Conservation (phyloP, 2,113 vertebrate species). For the Dendrocopos noguchii region DNA sequence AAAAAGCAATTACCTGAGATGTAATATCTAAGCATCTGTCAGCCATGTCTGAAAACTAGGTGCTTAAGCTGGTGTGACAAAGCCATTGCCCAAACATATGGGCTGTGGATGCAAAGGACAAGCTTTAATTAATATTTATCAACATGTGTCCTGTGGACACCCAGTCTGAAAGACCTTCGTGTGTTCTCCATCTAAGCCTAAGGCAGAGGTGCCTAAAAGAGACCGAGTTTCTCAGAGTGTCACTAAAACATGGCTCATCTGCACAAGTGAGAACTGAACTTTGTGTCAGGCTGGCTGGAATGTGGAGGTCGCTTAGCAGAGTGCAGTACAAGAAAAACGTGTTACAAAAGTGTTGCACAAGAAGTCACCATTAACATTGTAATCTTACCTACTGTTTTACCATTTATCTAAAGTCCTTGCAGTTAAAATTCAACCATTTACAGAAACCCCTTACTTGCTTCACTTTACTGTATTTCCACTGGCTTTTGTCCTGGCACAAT, state of each 20-base stretch:
- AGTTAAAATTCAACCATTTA: neutral
- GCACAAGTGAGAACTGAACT: neutral
- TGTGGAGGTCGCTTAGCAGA: neutral
- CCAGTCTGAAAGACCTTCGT: accelerated
- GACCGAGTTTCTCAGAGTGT: neutral
- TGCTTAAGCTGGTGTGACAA: neutral
- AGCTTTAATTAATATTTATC: neutral
- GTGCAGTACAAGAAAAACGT: neutral
- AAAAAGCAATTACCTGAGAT: neutral
- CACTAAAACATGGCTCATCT: neutral
- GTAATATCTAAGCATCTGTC: neutral
- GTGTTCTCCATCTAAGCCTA: neutral
- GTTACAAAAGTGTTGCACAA: neutral
- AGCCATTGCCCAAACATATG: neutral
- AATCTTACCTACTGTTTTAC: neutral
- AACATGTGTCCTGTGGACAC: neutral
- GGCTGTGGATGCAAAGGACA: neutral
- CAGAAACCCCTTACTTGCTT: neutral
- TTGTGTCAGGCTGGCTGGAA: neutral
- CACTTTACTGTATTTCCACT: neutral
- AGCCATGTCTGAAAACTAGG: neutral
- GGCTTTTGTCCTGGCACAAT: neutral
- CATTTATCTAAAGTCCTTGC: neutral
- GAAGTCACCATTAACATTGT: neutral
- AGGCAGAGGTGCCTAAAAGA: neutral